phyloP scores from a whole-genome alignment of 2,113 vertebrate species.

The Anhinga anhinga region DNA sequence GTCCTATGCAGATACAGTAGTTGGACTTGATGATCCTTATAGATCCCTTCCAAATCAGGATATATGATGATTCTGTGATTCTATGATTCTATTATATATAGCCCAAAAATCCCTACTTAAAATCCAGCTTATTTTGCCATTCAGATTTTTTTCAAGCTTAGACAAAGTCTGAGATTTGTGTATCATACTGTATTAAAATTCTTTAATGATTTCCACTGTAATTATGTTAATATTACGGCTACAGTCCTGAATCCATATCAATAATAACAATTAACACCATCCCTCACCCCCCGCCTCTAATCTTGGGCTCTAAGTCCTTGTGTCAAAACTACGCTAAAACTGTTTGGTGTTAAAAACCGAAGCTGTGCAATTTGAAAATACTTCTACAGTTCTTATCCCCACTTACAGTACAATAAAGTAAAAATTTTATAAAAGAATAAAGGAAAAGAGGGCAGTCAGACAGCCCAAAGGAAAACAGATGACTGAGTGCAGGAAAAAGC shows the following conservation, averaged over 20 bases:
- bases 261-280: not conserved
- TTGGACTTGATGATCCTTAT: too few species aligned
- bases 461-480: not conserved
- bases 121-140: not conserved
- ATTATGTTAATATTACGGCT: not conserved
- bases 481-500: not conserved
- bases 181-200: not conserved
- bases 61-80: too few species aligned
- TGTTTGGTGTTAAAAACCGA: not conserved
- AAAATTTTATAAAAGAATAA: not conserved
- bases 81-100: not conserved
- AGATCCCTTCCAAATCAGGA: too few species aligned
- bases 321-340: not conserved
- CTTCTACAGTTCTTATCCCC: not conserved
- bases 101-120: not conserved
- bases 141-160: not conserved
- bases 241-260: not conserved
- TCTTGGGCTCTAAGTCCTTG: not conserved
- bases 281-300: rapidly evolving
- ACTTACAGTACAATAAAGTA: not conserved
- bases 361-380: not conserved
- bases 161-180: not conserved
- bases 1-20: too few species aligned
- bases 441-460: not conserved
- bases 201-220: not conserved